These are phyloP conservation scores for Meloidogyne chitwoodi DNA, from an alignment of 1,140 invertebrate genomes.

Conservation along the genomic window DNA sequence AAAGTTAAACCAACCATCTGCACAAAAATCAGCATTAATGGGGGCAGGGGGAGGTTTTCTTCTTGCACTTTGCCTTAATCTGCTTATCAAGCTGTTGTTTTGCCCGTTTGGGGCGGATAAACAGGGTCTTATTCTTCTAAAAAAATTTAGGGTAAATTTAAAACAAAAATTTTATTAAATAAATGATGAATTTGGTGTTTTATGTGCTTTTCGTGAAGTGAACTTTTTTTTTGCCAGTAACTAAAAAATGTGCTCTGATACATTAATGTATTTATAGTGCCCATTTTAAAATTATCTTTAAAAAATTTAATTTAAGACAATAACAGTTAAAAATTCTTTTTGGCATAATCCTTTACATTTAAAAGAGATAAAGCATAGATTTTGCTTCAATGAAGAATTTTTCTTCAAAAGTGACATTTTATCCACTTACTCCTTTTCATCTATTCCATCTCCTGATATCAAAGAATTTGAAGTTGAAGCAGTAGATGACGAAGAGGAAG, in stretches of 20 bases:
- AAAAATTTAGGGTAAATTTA: not conserved
- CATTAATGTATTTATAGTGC: too few species aligned
- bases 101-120: not conserved
- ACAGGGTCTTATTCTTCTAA: not conserved
- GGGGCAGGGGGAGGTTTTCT: slow-evolving; percentile 25
- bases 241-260: too few species aligned
- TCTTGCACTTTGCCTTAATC: slow-evolving; percentile 51
- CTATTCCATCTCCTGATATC: not conserved
- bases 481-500: not conserved
- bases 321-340: not conserved
- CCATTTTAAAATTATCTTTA: too few species aligned
- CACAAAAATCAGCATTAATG: slow-evolving; percentile 10
- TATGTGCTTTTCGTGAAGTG: too few species aligned
- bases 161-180: too few species aligned
- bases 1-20: slow-evolving; percentile 1
- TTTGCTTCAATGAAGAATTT: not conserved
- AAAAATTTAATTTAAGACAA: too few species aligned
- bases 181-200: too few species aligned
- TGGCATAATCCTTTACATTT: not conserved
- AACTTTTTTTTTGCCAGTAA: too few species aligned
- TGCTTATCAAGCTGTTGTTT: slow-evolving; percentile 43
- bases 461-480: not conserved
- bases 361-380: not conserved
- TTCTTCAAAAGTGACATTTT: not conserved
- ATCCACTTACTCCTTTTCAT: not conserved